Percentiles rank a stretch among this genome's conserved stretches.
Conservation (phyloP, 2,888 invertebrate species). For the Stenoptilia bipunctidactyla region DNA sequence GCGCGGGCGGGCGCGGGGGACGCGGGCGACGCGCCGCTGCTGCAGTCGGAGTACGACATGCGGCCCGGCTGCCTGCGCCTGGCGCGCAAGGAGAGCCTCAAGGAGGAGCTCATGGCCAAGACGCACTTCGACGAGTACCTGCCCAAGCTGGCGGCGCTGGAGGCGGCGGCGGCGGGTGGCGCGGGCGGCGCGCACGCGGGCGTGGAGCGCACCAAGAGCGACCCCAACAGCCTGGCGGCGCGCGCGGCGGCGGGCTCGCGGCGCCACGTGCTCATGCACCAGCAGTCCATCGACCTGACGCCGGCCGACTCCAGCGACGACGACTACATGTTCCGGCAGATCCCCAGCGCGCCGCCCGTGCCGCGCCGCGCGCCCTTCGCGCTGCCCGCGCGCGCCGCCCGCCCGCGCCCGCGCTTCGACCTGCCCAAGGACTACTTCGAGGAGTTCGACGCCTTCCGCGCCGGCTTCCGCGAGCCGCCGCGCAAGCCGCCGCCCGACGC, state of each 20-base stretch:
- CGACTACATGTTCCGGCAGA: constrained; percentile 82
- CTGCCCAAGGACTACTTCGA: constrained; percentile 81
- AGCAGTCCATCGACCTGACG: constrained; percentile 87
- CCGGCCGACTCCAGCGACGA: constrained; percentile 89
- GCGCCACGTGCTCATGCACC: constrained; percentile 86
- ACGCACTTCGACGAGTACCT: constrained; percentile 80
- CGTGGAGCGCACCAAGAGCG: constrained; percentile 88
- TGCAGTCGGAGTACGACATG: constrained; percentile 75
- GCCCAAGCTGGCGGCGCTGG: constrained; percentile 71
- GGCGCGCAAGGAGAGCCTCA: constrained; percentile 67
- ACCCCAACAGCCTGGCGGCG: constrained; percentile 84
- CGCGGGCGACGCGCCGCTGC: constrained; percentile 65
- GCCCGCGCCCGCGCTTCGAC: constrained; percentile 77
- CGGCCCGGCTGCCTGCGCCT: constrained; percentile 51
- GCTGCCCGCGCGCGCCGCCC: constrained; percentile 61
- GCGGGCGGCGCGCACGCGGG: constrained; percentile 76
- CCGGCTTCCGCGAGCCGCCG: constrained; percentile 57
- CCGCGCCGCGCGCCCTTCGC: constrained; percentile 81
- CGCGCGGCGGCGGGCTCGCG: constrained; percentile 80
- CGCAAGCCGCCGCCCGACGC: constrained; percentile 66
- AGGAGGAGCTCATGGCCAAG: constrained; percentile 75
- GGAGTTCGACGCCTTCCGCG: constrained; percentile 73
- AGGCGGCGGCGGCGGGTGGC: constrained; percentile 62
- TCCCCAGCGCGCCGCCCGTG: constrained; percentile 79
- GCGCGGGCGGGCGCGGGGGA: constrained; percentile 47